phyloP scores from a whole-genome alignment of 2,888 invertebrate species.

The Spilosoma lubricipeda region DNA sequence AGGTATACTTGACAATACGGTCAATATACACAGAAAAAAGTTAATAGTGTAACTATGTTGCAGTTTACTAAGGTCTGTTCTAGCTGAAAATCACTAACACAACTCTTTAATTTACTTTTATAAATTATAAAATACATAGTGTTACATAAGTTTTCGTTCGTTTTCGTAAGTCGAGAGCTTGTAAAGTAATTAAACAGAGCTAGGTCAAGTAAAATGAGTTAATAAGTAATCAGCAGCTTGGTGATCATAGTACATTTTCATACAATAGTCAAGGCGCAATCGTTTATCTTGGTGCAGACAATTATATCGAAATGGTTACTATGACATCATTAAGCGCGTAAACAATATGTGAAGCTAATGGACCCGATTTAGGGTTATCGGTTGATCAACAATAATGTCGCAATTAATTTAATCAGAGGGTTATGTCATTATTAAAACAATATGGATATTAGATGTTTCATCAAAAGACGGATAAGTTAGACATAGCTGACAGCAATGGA shows the following conservation, averaged over 20 bases:
- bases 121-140: conserved; percentile 28
- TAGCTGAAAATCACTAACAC: background rate
- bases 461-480: background rate
- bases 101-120: conserved; percentile 50
- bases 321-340: background rate
- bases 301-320: background rate
- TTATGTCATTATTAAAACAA: background rate
- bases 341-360: background rate
- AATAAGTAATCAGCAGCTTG: background rate
- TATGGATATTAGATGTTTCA: background rate
- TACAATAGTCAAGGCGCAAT: conserved; percentile 4
- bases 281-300: background rate
- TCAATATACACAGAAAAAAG: too few relatives aligned
- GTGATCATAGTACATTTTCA: background rate
- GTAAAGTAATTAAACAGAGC: conserved; percentile 2
- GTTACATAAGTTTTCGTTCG: conserved; percentile 2
- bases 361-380: background rate
- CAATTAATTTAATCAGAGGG: background rate
- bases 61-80: background rate
- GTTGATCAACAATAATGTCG: background rate
- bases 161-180: background rate
- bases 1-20: too few relatives aligned
- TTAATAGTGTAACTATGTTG: background rate
- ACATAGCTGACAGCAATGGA: background rate
- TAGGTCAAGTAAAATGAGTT: conserved; percentile 4